These are phyloP conservation scores for Agrotis segetum DNA, from an alignment of 2,888 invertebrate genomes.

Conservation along the genomic window DNA sequence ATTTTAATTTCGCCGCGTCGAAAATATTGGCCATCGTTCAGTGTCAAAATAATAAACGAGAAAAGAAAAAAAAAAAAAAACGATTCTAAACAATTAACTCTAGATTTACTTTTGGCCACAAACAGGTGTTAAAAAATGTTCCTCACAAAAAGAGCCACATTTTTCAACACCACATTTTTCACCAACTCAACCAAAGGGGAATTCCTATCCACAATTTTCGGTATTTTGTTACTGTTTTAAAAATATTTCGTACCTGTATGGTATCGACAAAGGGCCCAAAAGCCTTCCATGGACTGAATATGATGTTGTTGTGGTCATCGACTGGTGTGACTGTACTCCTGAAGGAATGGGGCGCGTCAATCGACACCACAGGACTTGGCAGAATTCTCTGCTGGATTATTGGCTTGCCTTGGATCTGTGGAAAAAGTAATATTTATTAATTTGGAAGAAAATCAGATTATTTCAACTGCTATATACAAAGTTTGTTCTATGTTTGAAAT, in stretches of 20 bases:
- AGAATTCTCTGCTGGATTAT: slow-evolving; percentile 87
- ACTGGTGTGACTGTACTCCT: slow-evolving; percentile 75
- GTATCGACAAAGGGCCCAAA: slow-evolving; percentile 88
- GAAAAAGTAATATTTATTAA: background rate
- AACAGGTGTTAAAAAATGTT: slow-evolving; percentile 2
- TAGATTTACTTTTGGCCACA: background rate
- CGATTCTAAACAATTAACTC: no score
- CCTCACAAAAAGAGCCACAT: background rate
- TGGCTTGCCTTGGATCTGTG: slow-evolving; percentile 87
- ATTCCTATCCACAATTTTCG: slow-evolving; percentile 20
- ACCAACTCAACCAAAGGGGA: background rate
- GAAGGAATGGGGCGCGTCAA: slow-evolving; percentile 78
- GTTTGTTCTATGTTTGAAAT: no score
- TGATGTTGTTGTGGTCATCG: slow-evolving; percentile 87
- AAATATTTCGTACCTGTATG: slow-evolving; percentile 77
- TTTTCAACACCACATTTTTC: slow-evolving; percentile 13
- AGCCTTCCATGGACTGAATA: slow-evolving; percentile 89
- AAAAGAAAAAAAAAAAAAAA: background rate
- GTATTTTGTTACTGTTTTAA: background rate
- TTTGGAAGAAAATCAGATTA: background rate
- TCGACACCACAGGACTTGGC: slow-evolving; percentile 86
- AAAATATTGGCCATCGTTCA: background rate
- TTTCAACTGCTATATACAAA: no score
- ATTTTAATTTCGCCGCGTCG: background rate
- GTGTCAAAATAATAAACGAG: background rate